Conservation (phyloP, 2,888 invertebrate genomes). For the Zelleria hepariella region DNA sequence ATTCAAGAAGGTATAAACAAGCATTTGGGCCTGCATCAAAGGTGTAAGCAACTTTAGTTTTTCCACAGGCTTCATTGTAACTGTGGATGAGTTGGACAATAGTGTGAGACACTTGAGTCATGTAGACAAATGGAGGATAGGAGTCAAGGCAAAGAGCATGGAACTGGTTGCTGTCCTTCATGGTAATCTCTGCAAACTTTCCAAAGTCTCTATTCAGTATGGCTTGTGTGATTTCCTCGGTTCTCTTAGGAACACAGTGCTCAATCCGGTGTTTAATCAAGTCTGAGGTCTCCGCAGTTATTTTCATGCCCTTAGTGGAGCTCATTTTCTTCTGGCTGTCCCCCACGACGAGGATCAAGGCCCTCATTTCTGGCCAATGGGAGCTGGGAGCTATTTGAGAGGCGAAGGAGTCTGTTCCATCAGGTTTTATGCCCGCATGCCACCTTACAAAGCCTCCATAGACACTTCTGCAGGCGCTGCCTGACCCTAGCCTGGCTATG, state of each 20-base stretch:
- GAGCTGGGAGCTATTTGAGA: conserved; percentile 77
- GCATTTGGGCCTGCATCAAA: conserved; percentile 99
- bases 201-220: conserved; percentile 82
- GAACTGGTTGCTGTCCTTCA: conserved; percentile 98
- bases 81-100: conserved; percentile 86
- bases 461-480: conserved; percentile 96
- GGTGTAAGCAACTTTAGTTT: conserved; percentile 89
- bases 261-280: conserved; percentile 82
- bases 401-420: conserved; percentile 84
- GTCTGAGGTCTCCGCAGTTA: conserved; percentile 83
- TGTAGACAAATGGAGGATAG: conserved; percentile 93
- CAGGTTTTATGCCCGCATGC: conserved; percentile 77
- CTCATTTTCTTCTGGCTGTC: conserved; percentile 86
- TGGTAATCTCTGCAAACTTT: conserved; percentile 92
- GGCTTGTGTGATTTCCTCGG: conserved; percentile 61
- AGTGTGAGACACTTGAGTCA: conserved; percentile 89
- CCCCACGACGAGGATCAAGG: conserved; percentile 90
- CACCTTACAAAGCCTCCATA: conserved; percentile 96
- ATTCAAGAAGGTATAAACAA: conserved; percentile 86
- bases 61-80: conserved; percentile 81
- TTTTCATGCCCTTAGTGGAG: conserved; percentile 92
- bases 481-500: conserved; percentile 90
- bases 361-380: conserved; percentile 93
- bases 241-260: conserved; percentile 80
- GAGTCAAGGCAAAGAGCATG: conserved; percentile 96